These are phyloP conservation scores for Muscidifurax raptorellus DNA, from an alignment of 1,140 invertebrate genomes.

Conservation along the genomic window DNA sequence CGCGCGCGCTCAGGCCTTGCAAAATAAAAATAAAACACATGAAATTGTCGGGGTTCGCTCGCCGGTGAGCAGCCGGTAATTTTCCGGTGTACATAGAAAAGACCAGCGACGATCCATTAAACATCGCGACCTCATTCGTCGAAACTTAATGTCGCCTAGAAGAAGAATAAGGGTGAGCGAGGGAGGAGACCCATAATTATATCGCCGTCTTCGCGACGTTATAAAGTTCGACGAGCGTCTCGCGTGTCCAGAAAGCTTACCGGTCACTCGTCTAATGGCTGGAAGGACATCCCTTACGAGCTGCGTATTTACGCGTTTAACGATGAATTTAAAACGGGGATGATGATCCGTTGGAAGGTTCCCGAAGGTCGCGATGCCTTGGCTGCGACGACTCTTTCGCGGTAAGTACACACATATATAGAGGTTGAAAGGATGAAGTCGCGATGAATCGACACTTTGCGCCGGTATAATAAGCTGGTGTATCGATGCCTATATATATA, in stretches of 20 bases:
- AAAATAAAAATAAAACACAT: neutral
- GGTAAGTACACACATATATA: neutral
- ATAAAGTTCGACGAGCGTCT: neutral
- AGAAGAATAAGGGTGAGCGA: neutral
- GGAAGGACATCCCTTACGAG: neutral
- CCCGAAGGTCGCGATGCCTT: too few species aligned
- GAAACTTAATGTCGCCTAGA: neutral
- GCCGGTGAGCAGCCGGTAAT: neutral
- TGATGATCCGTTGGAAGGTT: too few species aligned
- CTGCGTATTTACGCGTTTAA: neutral
- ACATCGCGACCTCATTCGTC: neutral
- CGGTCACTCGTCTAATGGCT: neutral
- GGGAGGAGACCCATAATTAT: neutral
- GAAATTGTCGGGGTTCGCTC: neutral
- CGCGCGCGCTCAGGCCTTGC: too few species aligned
- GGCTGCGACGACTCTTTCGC: neutral
- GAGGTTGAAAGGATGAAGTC: neutral
- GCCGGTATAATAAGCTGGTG: neutral
- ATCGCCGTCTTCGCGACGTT: neutral
- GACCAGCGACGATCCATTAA: conserved; percentile 5
- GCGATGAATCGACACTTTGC: neutral
- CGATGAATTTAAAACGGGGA: neutral
- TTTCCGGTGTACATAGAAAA: neutral
- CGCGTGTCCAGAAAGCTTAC: neutral
- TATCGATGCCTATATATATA: too few species aligned